Percentiles rank a stretch among this genome's conserved stretches.
These are phyloP conservation scores for Drosophila atripex DNA, from an alignment of 2,888 invertebrate genomes.

Conservation along the genomic window DNA sequence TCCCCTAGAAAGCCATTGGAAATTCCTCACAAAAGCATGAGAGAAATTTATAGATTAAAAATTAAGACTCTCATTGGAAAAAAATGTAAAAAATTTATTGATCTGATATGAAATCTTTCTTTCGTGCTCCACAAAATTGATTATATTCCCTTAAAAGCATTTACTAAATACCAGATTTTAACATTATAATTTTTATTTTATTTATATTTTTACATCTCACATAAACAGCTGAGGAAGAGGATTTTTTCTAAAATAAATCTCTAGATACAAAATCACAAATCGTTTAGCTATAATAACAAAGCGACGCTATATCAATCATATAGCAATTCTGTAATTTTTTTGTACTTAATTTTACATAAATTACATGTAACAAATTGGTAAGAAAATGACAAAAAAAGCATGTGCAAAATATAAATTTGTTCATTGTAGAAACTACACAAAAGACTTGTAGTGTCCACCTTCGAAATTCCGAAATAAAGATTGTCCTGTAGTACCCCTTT, in stretches of 20 bases:
- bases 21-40: constrained; percentile 31
- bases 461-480: constrained; percentile 8
- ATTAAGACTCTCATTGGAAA: not conserved
- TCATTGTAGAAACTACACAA: constrained; percentile 64
- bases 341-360: constrained; percentile 75
- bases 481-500: constrained; percentile 53
- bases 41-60: constrained; percentile 15
- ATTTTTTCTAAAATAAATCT: constrained; percentile 62
- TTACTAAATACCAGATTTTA: constrained; percentile 41
- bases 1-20: constrained; percentile 6
- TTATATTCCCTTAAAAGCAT: constrained; percentile 14
- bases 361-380: constrained; percentile 77
- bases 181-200: constrained; percentile 64
- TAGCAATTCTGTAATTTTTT: constrained; percentile 74
- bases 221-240: constrained; percentile 80
- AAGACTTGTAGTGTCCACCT: constrained; percentile 60
- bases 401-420: constrained; percentile 52
- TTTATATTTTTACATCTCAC: constrained; percentile 58
- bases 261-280: constrained; percentile 52
- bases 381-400: constrained; percentile 60
- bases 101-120: constrained; percentile 4
- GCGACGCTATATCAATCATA: constrained; percentile 66
- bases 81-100: not conserved
- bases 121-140: constrained; percentile 20
- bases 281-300: constrained; percentile 75